Conservation (phyloP, 2,797 vertebrate genomes). For the Pseudochirops corinnae region DNA sequence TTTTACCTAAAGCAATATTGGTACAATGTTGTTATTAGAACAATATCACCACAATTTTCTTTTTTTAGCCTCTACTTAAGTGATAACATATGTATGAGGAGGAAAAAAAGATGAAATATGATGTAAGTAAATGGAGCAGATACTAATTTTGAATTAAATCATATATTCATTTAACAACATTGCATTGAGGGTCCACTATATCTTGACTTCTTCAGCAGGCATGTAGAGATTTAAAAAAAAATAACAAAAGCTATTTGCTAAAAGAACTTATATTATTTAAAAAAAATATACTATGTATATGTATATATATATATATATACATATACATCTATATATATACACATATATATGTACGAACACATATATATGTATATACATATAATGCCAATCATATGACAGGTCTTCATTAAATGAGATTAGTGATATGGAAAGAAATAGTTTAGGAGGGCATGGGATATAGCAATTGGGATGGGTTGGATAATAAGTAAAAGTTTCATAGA, state of each 20-base stretch:
- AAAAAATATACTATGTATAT: not conserved
- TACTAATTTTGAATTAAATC: not conserved
- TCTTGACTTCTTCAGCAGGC: not conserved
- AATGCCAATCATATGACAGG: not conserved
- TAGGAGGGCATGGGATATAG: not conserved
- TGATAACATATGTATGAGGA: not conserved
- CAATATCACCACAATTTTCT: not conserved
- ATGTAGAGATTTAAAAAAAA: not conserved
- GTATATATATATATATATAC: too few relatives aligned
- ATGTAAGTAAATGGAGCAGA: not conserved
- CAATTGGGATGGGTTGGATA: not conserved
- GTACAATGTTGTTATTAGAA: not conserved
- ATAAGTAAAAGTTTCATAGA: not conserved
- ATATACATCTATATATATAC: too few relatives aligned
- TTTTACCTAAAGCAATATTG: too few relatives aligned
- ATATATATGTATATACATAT: too few relatives aligned
- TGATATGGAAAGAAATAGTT: not conserved
- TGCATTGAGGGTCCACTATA: not conserved
- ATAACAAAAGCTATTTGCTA: not conserved
- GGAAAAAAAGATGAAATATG: not conserved
- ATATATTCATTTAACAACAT: not conserved
- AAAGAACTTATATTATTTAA: not conserved
- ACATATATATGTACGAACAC: too few relatives aligned
- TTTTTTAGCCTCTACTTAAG: not conserved
- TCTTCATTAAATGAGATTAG: not conserved